Evolutionary conservation across 2,888 invertebrate species (phyloP).

Genomic region (Tenthredo livida): DNA sequence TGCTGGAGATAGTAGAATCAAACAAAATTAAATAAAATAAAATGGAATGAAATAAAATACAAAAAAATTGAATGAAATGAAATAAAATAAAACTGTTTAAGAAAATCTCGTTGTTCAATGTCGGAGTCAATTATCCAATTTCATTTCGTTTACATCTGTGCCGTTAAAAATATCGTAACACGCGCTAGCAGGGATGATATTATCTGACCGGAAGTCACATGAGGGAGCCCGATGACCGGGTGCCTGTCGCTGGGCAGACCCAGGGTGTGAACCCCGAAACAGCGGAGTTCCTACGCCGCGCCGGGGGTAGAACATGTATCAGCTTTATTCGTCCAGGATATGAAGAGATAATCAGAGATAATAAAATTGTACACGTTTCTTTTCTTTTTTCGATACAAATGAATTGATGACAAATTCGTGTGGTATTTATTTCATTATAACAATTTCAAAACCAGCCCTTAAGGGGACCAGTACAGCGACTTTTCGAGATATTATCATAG

Average conservation of each 20-base stretch:
- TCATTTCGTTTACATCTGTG: slow-evolving; percentile 14
- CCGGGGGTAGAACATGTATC: neutral
- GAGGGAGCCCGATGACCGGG: slow-evolving; percentile 1
- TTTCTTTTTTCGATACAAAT: too few species aligned
- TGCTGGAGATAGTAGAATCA: neutral
- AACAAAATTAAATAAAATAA: neutral
- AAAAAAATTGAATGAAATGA: neutral
- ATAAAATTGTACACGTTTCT: neutral
- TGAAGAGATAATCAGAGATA: neutral
- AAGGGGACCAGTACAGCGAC: too few species aligned
- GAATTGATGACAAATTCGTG: too few species aligned
- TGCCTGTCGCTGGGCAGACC: slow-evolving; percentile 44
- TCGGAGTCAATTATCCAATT: neutral
- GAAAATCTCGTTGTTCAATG: neutral
- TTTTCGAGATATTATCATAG: too few species aligned
- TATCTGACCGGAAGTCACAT: slow-evolving; percentile 50
- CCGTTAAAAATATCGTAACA: neutral
- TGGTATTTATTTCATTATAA: too few species aligned
- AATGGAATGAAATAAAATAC: neutral
- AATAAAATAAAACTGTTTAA: neutral
- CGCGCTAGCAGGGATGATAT: slow-evolving; percentile 25
- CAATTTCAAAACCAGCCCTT: too few species aligned
- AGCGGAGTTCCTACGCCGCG: slow-evolving; percentile 25
- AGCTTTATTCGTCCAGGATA: neutral
- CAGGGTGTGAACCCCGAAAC: slow-evolving; percentile 42